Base-by-base conservation (phyloP, 1,140 invertebrate genomes). In the Chlorops oryzae region DNA sequence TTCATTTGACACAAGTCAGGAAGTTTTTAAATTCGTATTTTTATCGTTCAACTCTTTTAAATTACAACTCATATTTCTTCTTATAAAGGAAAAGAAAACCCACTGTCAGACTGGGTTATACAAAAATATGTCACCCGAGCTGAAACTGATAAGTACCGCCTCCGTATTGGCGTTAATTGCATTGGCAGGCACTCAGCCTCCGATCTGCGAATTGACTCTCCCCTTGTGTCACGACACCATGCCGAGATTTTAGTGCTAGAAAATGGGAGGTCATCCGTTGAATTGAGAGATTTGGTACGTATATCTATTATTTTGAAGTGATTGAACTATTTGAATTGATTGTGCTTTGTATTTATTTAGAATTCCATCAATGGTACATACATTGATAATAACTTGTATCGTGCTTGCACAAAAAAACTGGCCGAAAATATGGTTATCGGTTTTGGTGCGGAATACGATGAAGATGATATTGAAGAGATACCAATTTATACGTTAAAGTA, bases 341-440 rank as follows among this genome's bases (percentile, higher is more conserved):
- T 45, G 12, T 21, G 25, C 15, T 3, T 49, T 27, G 21, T 40
- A 40, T 17, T 45, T 54, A 40, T 45, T 2, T 27, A 50, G 47
- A 18, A 39, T 28, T 52, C 54, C 1, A 24, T n/a, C 20, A 55
- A 56, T 52, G 54, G 54, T 5, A 39, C 48, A 20, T 52, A 24
- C 35, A 47, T 56, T 2, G 52, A 52, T 37, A 22, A 44, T 3
- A 27, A 1, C 10, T 35, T 20, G 21, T 25, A 49, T 17, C 9
- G 18, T 21, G 42, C 18, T n/a, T n/a, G n/a, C n/a, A 28, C 13
- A 15, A 13, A 27, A 39, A 37, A 32, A 20, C 43, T 18, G 12
- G 9, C 1, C 15, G 48, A 13, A 44, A 50, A 15, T 38, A 27
- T 25, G 43, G 38, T 17, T 13, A 48, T 55, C 22, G 54, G 54